Percentiles rank a stretch among this genome's conserved stretches.
Evolutionary conservation across 2,888 invertebrate species (phyloP).

Genomic region (Sclerodermus sp.): DNA sequence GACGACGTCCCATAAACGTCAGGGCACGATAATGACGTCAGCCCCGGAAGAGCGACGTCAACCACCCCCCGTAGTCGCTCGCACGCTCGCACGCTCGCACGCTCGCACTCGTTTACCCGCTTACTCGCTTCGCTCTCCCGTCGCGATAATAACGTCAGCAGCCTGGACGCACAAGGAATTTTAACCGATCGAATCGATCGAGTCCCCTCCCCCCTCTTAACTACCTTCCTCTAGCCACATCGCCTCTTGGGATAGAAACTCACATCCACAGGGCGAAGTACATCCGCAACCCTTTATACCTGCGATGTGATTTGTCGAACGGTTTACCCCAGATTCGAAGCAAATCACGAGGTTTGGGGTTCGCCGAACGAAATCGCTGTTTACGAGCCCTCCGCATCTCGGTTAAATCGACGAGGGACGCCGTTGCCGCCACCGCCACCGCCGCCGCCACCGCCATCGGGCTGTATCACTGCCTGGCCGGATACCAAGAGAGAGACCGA

Average conservation of each 20-base stretch:
- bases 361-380: slow-evolving; percentile 1
- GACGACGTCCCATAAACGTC: no score
- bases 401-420: slow-evolving; percentile 1
- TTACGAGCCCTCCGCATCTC: slow-evolving; percentile 2
- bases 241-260: not conserved
- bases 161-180: no score
- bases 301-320: not conserved
- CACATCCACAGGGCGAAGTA: not conserved
- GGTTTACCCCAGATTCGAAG: not conserved
- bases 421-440: no score
- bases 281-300: slow-evolving; percentile 1
- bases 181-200: no score
- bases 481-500: slow-evolving; percentile 3
- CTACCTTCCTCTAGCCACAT: no score
- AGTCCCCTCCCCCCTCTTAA: not conserved
- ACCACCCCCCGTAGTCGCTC: not conserved
- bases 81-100: not conserved
- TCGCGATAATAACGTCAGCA: no score
- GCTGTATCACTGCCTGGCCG: not conserved
- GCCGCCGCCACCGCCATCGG: no score
- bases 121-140: no score
- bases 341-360: not conserved
- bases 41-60: no score
- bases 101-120: not conserved
- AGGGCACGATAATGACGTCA: no score